phyloP scores from a whole-genome alignment of 2,113 vertebrate species.

The Rhynchomys soricoides region DNA sequence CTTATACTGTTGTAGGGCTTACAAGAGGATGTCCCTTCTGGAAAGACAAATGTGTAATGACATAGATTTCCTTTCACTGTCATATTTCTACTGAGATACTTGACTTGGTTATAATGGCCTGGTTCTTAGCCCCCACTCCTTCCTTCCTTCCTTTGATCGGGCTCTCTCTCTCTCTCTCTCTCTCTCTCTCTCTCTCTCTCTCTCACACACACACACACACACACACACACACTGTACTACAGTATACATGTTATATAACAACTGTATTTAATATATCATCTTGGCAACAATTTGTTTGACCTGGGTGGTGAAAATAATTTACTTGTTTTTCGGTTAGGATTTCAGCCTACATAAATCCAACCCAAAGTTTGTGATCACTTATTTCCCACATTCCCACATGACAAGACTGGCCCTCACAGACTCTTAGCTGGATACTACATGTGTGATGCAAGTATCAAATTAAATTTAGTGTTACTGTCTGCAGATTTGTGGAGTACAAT shows the following conservation, averaged over 20 bases:
- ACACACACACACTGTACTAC: neutral
- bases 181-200: neutral
- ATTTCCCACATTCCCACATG: neutral
- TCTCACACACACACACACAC: neutral
- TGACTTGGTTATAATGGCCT: neutral
- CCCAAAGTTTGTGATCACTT: neutral
- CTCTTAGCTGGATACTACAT: neutral
- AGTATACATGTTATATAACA: neutral
- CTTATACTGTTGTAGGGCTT: neutral
- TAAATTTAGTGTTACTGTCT: neutral
- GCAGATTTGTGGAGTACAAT: neutral
- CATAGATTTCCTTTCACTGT: neutral
- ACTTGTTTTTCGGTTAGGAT: neutral
- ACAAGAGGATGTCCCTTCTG: neutral
- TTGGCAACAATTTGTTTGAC: neutral
- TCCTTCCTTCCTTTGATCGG: no score
- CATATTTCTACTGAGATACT: neutral
- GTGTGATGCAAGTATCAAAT: neutral
- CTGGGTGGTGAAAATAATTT: neutral
- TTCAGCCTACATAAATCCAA: neutral
- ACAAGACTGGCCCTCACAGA: neutral
- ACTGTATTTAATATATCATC: neutral
- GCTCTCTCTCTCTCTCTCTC: no score
- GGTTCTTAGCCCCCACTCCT: neutral
- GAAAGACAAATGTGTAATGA: neutral